Conservation (phyloP, 2,113 vertebrate genomes). For the Mustela lutreola region DNA sequence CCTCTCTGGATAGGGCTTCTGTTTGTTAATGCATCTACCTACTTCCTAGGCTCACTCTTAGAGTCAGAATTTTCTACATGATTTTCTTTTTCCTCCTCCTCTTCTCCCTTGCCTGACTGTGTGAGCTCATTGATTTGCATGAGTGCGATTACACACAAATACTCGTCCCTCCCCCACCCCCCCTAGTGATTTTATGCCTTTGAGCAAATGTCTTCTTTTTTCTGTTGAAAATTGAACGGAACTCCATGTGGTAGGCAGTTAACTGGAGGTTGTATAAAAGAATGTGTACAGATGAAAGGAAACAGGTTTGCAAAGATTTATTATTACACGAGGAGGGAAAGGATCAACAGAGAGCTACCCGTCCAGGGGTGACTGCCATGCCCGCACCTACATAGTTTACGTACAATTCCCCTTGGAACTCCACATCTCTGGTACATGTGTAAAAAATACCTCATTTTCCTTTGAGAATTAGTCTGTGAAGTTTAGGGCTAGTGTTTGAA, state of each 20-base stretch:
- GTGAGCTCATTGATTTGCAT: neutral
- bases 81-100: neutral
- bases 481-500: slow-evolving; percentile 11
- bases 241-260: neutral
- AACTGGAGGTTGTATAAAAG: neutral
- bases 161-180: neutral
- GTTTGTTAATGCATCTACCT: neutral
- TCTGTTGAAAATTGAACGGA: neutral
- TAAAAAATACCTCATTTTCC: neutral
- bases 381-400: neutral
- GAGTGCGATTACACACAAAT: neutral
- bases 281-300: neutral
- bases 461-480: neutral
- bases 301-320: neutral
- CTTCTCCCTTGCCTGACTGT: neutral
- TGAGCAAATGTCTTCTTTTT: neutral
- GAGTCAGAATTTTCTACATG: neutral
- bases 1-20: neutral
- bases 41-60: neutral
- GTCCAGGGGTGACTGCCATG: neutral
- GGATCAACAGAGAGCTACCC: no score
- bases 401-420: neutral
- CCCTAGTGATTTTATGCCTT: neutral
- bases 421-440: neutral
- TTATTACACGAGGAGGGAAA: neutral